Conservation (phyloP, 92 coral and sea anemone genomes). For the Virgularia gustaviana region DNA sequence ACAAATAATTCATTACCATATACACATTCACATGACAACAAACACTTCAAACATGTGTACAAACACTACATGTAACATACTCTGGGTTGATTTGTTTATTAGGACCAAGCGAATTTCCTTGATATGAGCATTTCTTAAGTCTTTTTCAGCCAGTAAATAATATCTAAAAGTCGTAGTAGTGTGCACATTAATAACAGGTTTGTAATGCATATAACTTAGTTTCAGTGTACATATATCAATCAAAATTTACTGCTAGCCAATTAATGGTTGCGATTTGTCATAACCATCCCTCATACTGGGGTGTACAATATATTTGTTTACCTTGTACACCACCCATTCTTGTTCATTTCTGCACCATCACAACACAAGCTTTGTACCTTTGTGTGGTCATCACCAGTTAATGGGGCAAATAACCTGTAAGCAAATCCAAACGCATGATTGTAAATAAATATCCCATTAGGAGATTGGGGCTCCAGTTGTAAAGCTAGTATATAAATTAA, state of each 20-base stretch:
- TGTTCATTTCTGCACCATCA: background rate
- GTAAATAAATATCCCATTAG: too few relatives aligned
- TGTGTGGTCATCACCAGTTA: constrained; percentile 56
- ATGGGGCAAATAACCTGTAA: constrained; percentile 58
- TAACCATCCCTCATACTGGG: background rate
- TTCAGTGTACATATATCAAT: background rate
- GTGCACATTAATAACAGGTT: background rate
- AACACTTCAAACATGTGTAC: background rate
- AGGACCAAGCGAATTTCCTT: constrained; percentile 76
- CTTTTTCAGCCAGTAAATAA: constrained; percentile 77
- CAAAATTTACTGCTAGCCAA: background rate
- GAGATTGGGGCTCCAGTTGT: too few relatives aligned
- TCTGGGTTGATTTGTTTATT: constrained; percentile 19
- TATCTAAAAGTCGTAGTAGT: constrained; percentile 46
- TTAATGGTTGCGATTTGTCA: background rate
- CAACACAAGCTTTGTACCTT: constrained; percentile 50
- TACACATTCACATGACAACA: too few relatives aligned
- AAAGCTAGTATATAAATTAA: too few relatives aligned
- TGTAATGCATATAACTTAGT: too few relatives aligned
- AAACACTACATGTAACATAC: constrained; percentile 2
- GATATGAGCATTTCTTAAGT: constrained; percentile 66
- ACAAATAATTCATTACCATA: too few relatives aligned
- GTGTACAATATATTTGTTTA: too few relatives aligned
- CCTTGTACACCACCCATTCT: constrained; percentile 68
- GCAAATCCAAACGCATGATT: too few relatives aligned